Percentiles rank a stretch among this genome's conserved stretches.
phyloP scores from a whole-genome alignment of 2,888 invertebrate species.

The Ochropleura plecta region DNA sequence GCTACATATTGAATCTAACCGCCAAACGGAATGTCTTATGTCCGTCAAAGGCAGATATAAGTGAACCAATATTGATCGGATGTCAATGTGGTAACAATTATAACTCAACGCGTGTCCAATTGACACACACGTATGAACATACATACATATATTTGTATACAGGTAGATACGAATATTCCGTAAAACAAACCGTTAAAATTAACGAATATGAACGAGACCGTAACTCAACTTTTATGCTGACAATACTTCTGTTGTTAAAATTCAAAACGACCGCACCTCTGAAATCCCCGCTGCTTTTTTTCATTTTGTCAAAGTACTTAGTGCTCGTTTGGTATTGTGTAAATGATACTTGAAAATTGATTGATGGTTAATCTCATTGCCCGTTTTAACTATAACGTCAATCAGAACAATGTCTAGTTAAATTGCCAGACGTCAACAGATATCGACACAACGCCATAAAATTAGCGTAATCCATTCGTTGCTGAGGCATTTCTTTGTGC shows the following conservation, averaged over 20 bases:
- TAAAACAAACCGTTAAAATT: conserved; percentile 33
- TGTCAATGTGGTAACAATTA: conserved; percentile 53
- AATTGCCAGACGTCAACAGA: not conserved
- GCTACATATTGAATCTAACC: conserved; percentile 33
- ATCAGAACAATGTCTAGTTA: not conserved
- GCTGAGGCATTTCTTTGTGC: not conserved
- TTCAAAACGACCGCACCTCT: not conserved
- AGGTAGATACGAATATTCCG: conserved; percentile 8
- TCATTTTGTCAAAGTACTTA: not conserved
- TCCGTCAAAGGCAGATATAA: conserved; percentile 35
- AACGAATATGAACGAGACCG: conserved; percentile 10
- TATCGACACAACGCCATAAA: not conserved
- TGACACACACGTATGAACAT: conserved; percentile 25
- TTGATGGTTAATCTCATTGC: not conserved
- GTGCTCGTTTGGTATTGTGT: not conserved
- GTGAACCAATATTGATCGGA: conserved; percentile 54
- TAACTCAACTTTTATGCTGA: conserved; percentile 17
- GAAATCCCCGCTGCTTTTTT: not conserved
- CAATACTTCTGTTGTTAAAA: conserved; percentile 17
- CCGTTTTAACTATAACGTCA: not conserved
- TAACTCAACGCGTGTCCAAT: conserved; percentile 42
- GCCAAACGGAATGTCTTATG: conserved; percentile 26
- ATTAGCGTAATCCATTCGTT: not conserved
- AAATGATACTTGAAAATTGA: conserved; percentile 6
- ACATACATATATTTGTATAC: not conserved